Evolutionary conservation across 2,113 vertebrate species (phyloP).

Genomic region (Nothocercus julius): DNA sequence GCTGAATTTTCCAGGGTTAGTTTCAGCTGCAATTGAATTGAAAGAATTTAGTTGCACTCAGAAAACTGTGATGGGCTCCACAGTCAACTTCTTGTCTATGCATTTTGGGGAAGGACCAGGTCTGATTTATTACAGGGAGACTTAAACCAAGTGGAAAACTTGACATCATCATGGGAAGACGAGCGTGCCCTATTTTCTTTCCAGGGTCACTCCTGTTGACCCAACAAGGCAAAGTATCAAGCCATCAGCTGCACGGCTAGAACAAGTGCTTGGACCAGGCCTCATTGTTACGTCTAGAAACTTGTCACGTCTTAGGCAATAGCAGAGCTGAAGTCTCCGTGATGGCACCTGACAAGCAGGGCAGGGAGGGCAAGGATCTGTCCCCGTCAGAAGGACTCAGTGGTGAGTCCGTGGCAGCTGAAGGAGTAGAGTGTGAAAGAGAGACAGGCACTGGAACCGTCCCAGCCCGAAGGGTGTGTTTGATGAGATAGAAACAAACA

Average conservation of each 20-base stretch:
- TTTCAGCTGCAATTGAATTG: neutral
- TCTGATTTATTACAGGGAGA: neutral
- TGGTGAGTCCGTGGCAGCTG: neutral
- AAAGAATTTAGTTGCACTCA: neutral
- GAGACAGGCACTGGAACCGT: neutral
- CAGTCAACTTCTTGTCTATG: neutral
- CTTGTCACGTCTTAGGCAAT: constrained; percentile 50
- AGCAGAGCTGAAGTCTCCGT: constrained; percentile 1
- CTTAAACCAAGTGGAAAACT: neutral
- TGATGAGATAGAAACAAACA: constrained; percentile 16
- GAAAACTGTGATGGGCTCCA: neutral
- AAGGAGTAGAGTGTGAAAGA: neutral
- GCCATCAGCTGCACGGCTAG: neutral
- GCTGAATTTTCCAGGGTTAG: neutral
- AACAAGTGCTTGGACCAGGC: neutral
- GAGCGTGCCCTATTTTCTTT: neutral
- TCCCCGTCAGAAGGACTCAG: neutral
- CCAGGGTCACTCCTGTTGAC: neutral
- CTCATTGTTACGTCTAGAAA: constrained; percentile 40
- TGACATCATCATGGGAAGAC: neutral
- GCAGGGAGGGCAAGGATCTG: neutral
- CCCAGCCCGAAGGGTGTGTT: neutral
- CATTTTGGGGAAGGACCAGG: neutral
- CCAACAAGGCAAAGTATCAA: fast-evolving
- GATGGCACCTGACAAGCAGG: fast-evolving